Percentiles rank a stretch among this genome's conserved stretches.
phyloP scores from a whole-genome alignment of 2,888 invertebrate genomes.

The Buathra laborator region DNA sequence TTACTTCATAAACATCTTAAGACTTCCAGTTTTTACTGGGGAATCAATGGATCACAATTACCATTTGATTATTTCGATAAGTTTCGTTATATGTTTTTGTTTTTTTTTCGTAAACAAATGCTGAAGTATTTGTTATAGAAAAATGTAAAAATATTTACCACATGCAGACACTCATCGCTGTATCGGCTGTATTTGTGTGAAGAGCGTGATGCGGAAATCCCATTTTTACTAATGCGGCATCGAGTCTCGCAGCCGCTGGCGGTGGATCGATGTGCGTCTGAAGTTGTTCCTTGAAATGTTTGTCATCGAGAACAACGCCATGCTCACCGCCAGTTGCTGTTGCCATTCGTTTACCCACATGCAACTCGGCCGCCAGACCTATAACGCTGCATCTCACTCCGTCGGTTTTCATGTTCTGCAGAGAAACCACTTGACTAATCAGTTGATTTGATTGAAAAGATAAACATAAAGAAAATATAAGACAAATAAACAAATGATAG shows the following conservation, averaged over 20 bases:
- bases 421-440: background rate
- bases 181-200: constrained; percentile 87
- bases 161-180: constrained; percentile 96
- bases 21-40: too few species aligned
- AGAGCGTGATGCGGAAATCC: constrained; percentile 95
- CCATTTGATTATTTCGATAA: too few species aligned
- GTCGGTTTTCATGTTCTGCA: constrained; percentile 90
- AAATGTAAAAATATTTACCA: constrained; percentile 87
- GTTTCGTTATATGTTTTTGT: background rate
- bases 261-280: constrained; percentile 90
- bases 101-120: background rate
- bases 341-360: constrained; percentile 94
- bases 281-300: constrained; percentile 90
- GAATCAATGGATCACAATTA: too few species aligned
- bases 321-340: constrained; percentile 95
- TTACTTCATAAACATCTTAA: too few species aligned
- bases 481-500: too few species aligned
- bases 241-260: constrained; percentile 90
- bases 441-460: background rate
- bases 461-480: background rate
- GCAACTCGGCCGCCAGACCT: constrained; percentile 97
- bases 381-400: constrained; percentile 97
- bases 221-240: constrained; percentile 96
- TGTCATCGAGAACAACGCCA: constrained; percentile 94
- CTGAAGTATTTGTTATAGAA: background rate